phyloP scores from a whole-genome alignment of 35 echinoderm and acorn worm species.

The Diadema setosum region DNA sequence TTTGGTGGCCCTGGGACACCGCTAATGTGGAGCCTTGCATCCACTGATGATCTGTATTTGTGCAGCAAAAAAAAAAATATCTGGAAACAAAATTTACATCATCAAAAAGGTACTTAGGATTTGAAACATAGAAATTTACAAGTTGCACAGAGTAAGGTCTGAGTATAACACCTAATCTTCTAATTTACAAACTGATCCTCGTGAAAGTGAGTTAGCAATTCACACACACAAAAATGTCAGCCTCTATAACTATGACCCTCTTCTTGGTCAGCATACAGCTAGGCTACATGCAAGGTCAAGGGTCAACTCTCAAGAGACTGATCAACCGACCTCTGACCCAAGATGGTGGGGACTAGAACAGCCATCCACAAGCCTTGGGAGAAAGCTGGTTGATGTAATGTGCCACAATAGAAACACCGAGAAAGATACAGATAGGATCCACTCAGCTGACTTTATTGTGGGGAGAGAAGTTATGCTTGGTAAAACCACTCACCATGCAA shows the following conservation, averaged over 20 bases:
- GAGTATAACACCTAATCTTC: too few species aligned
- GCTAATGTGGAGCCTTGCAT: too few species aligned
- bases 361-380: background rate
- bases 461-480: background rate
- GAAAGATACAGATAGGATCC: background rate
- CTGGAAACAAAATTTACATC: too few species aligned
- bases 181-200: too few species aligned
- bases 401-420: constrained; percentile 1
- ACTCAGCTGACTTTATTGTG: constrained; percentile 20
- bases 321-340: background rate
- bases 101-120: too few species aligned
- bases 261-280: background rate
- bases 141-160: too few species aligned
- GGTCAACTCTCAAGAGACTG: constrained; percentile 21
- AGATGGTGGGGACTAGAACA: constrained; percentile 8
- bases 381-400: background rate
- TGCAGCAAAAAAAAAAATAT: too few species aligned
- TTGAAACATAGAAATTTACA: too few species aligned
- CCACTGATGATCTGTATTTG: too few species aligned
- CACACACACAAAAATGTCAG: background rate
- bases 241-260: constrained; percentile 47
- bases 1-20: too few species aligned
- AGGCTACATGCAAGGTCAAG: background rate
- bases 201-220: too few species aligned
- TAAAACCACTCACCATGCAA: background rate